These are phyloP conservation scores for Calidris pygmaea DNA, from an alignment of 2,113 vertebrate species.

Conservation along the genomic window DNA sequence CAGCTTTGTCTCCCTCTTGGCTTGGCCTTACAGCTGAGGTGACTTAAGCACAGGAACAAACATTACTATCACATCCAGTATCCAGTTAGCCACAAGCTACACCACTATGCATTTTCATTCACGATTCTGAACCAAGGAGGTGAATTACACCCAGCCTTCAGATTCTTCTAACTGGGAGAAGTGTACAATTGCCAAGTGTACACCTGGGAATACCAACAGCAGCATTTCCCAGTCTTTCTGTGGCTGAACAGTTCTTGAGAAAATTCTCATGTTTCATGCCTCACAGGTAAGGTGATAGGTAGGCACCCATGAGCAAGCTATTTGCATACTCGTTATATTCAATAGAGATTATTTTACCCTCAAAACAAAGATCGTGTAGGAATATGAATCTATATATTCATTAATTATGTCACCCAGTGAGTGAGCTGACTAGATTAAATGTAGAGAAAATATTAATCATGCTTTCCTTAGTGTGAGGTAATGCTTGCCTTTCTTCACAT, in stretches of 20 bases:
- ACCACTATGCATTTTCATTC: not conserved
- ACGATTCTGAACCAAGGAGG: not conserved
- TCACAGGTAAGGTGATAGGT: not conserved
- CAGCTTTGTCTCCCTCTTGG: not conserved
- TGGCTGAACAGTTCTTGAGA: not conserved
- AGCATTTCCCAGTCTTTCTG: not conserved
- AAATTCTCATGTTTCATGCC: not conserved
- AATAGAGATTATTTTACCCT: not conserved
- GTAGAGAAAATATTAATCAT: not conserved
- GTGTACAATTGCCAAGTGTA: not conserved
- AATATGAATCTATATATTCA: not conserved
- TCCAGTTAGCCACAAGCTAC: not conserved
- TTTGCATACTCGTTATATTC: not conserved
- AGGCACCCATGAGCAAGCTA: accelerated
- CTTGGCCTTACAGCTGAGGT: not conserved
- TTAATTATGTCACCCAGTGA: not conserved
- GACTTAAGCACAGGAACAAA: not conserved
- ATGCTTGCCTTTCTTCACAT: not conserved
- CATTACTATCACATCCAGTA: not conserved
- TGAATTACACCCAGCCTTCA: not conserved
- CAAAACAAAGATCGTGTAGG: not conserved
- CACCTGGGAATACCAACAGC: not conserved
- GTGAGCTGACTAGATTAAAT: not conserved
- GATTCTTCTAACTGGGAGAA: not conserved
- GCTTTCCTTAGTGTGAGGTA: not conserved